phyloP scores from a whole-genome alignment of 2,797 vertebrate genomes.

The Coilia nasus region DNA sequence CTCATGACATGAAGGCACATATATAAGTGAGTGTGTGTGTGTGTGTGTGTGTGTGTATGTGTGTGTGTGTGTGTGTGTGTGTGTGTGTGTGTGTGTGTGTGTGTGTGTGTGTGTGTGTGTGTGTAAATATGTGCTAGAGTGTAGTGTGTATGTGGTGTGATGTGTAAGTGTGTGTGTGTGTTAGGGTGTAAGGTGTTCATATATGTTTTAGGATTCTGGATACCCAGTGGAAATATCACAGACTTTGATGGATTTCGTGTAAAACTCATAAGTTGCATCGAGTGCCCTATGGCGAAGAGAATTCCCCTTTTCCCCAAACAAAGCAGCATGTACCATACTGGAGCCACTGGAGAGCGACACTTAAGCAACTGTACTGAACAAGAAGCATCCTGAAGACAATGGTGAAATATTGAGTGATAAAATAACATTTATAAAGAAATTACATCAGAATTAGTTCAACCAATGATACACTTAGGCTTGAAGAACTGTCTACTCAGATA shows the following conservation, averaged over 20 bases:
- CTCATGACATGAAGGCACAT: not conserved
- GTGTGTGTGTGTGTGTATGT: not conserved
- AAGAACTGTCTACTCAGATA: not conserved
- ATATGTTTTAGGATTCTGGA: constrained; percentile 7
- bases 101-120: not conserved
- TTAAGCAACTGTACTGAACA: no score
- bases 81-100: not conserved
- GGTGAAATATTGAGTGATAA: no score
- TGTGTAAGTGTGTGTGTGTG: not conserved
- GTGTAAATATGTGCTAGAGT: not conserved
- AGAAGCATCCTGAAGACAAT: no score
- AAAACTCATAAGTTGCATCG: not conserved
- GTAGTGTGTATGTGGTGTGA: not conserved
- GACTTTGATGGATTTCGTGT: not conserved
- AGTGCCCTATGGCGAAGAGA: not conserved
- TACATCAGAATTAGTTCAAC: not conserved
- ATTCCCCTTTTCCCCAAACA: not conserved
- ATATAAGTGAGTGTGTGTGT: not conserved
- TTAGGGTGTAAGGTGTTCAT: not conserved
- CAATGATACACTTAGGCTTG: not conserved
- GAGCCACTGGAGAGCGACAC: no score
- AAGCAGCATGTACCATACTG: no score
- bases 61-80: constrained; percentile 6
- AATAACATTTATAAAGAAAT: no score
- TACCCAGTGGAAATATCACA: not conserved